Conservation (phyloP, 2,113 vertebrate species). For the Sceloporus undulatus region DNA sequence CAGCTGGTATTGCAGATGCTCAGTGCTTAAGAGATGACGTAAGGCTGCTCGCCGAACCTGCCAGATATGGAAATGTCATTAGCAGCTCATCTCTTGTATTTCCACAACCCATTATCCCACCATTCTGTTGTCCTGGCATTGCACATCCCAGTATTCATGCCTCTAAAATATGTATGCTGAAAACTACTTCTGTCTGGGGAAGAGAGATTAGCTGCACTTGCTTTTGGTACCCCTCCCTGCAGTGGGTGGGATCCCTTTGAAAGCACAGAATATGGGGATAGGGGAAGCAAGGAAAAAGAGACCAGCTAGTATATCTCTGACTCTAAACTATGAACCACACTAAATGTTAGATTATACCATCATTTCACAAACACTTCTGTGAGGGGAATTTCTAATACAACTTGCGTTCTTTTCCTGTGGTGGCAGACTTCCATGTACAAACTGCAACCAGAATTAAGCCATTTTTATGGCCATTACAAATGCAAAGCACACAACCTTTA, state of each 20-base stretch:
- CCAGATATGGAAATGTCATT: not conserved
- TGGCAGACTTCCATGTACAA: not conserved
- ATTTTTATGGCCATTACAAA: not conserved
- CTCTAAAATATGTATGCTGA: not conserved
- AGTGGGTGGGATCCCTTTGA: not conserved
- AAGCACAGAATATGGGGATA: too few relatives aligned
- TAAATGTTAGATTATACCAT: not conserved
- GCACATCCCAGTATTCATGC: not conserved
- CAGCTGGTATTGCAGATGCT: constrained; percentile 35
- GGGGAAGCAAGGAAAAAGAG: not conserved
- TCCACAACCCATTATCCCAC: not conserved
- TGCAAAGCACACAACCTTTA: not conserved
- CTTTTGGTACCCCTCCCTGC: not conserved
- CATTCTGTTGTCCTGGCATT: not conserved
- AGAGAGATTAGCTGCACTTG: not conserved
- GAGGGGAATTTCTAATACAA: not conserved
- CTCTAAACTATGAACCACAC: not conserved
- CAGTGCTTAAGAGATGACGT: constrained; percentile 23
- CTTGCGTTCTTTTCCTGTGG: not conserved
- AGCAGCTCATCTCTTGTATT: not conserved
- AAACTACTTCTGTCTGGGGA: not conserved
- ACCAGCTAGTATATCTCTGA: not conserved
- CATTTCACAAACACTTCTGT: not conserved
- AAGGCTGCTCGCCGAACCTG: constrained; percentile 49
- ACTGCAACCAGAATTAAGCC: not conserved